A percentile compares a stretch with the other conserved stretches of the same genome.
phyloP scores from a whole-genome alignment of 2,113 vertebrate genomes.

The Tachysurus vachellii region DNA sequence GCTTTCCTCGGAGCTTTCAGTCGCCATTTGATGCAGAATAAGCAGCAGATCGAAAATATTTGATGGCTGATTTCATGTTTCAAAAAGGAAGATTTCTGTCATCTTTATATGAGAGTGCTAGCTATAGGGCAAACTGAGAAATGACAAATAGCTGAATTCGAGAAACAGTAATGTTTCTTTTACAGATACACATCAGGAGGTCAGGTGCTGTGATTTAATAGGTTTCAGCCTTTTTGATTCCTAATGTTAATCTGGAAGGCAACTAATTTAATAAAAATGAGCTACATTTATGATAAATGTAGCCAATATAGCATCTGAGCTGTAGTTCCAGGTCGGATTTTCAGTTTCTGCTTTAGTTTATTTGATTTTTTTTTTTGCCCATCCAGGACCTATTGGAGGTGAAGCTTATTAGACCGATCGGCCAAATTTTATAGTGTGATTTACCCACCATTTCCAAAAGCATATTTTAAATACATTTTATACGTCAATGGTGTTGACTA shows the following conservation, averaged over 20 bases:
- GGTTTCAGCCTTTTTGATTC: not conserved
- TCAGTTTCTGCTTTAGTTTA: not conserved
- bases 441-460: not conserved
- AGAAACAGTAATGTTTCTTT: not conserved
- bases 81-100: not conserved
- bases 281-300: not conserved
- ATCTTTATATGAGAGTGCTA: too few species aligned
- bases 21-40: not conserved
- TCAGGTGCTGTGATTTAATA: not conserved
- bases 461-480: not conserved
- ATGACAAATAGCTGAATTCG: not conserved
- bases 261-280: not conserved
- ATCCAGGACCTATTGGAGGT: not conserved
- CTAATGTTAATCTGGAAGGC: not conserved
- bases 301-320: not conserved
- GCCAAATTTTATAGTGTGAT: not conserved
- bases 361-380: not conserved
- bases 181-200: not conserved
- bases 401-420: not conserved
- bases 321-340: not conserved
- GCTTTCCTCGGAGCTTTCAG: not conserved
- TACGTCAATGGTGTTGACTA: not conserved
- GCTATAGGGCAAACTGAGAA: not conserved
- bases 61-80: not conserved
- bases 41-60: not conserved